Conservation (phyloP, 1,140 invertebrate genomes). For the Ladona fulva region DNA sequence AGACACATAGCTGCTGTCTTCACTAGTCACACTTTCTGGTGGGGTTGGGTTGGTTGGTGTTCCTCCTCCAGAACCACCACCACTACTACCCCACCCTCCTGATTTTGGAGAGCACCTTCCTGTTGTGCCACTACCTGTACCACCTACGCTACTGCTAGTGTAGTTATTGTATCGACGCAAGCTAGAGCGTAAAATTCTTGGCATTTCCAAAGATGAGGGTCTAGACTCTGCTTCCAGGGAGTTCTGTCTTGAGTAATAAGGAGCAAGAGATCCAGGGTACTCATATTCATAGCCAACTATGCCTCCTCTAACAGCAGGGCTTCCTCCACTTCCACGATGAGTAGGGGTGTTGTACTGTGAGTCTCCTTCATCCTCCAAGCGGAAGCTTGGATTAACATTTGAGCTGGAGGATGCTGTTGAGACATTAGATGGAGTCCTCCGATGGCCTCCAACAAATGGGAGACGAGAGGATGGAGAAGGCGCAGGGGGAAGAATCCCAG, state of each 20-base stretch:
- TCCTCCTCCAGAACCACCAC: slow-evolving; percentile 43
- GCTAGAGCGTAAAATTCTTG: slow-evolving; percentile 53
- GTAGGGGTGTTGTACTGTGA: slow-evolving; percentile 37
- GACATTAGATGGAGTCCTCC: slow-evolving; percentile 59
- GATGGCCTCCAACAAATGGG: slow-evolving; percentile 36
- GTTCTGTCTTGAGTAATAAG: slow-evolving; percentile 43
- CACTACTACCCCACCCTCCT: slow-evolving; percentile 45
- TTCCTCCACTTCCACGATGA: slow-evolving; percentile 20
- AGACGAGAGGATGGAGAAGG: slow-evolving; percentile 22
- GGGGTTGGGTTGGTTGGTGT: slow-evolving; percentile 80
- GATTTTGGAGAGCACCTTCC: slow-evolving; percentile 27
- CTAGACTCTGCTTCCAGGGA: slow-evolving; percentile 52
- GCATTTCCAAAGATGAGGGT: slow-evolving; percentile 57
- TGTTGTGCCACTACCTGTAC: slow-evolving; percentile 13
- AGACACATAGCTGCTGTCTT: slow-evolving; percentile 75
- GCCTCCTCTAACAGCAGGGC: slow-evolving; percentile 3
- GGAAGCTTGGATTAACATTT: slow-evolving; percentile 50
- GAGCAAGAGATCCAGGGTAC: slow-evolving; percentile 21
- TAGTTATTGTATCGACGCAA: slow-evolving; percentile 58
- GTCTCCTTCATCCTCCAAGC: slow-evolving; percentile 50
- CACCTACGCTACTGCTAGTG: slow-evolving; percentile 20
- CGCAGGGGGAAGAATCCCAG: not conserved
- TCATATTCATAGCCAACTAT: not conserved
- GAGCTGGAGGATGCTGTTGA: slow-evolving; percentile 46
- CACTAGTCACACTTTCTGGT: slow-evolving; percentile 71